Evolutionary conservation across 2,888 invertebrate species (phyloP).

Genomic region (Apamea crenata): DNA sequence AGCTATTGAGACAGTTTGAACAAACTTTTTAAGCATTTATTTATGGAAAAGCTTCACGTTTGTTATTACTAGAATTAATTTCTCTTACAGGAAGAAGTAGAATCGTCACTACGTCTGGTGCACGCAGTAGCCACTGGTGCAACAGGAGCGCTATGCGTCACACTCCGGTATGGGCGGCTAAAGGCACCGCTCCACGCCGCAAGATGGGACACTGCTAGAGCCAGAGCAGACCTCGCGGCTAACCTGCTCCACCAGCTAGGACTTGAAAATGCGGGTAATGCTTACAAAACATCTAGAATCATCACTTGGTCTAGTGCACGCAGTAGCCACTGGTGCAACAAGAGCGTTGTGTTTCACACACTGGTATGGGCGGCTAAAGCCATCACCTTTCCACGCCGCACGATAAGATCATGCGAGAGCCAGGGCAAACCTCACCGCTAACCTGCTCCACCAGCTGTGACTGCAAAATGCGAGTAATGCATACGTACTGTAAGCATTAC

Average conservation of each 20-base stretch:
- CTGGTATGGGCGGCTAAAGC: conserved; percentile 92
- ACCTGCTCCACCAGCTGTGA: conserved; percentile 93
- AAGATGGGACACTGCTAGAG: conserved; percentile 93
- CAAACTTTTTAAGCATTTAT: background rate
- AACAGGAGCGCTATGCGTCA: conserved; percentile 93
- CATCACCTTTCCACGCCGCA: conserved; percentile 92
- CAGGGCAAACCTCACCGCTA: conserved; percentile 94
- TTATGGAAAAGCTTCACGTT: background rate
- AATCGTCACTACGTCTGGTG: conserved; percentile 93
- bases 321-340: conserved; percentile 93
- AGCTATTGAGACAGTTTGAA: background rate
- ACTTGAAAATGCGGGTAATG: conserved; percentile 87
- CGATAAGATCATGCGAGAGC: conserved; percentile 94
- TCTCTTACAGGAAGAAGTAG: conserved; percentile 89
- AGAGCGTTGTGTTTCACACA: conserved; percentile 93
- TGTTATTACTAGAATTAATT: background rate
- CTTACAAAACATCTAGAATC: conserved; percentile 85
- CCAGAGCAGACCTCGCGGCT: conserved; percentile 95
- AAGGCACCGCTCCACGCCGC: conserved; percentile 93
- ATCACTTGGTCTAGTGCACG: conserved; percentile 93
- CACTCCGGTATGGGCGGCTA: conserved; percentile 92
- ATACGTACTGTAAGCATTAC: background rate
- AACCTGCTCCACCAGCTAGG: conserved; percentile 94
- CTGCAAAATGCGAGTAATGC: conserved; percentile 90
- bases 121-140: conserved; percentile 94